Percentiles rank a stretch among this genome's conserved stretches.
These are phyloP conservation scores for Turnix velox DNA, from an alignment of 2,113 vertebrate genomes.

Conservation along the genomic window DNA sequence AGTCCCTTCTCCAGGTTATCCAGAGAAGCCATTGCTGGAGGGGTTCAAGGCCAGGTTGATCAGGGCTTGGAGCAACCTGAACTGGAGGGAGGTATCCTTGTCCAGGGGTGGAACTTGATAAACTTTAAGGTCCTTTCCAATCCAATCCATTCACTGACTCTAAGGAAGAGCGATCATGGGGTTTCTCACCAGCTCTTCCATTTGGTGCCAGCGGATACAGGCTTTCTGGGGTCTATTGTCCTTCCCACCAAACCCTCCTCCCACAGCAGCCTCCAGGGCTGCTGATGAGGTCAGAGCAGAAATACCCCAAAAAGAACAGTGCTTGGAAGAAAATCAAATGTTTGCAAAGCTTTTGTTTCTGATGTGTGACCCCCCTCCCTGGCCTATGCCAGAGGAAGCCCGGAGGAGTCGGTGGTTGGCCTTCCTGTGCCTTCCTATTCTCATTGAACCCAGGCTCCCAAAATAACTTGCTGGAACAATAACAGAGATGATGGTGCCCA, in stretches of 20 bases:
- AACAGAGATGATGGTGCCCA: fast-evolving
- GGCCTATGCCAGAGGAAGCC: fast-evolving
- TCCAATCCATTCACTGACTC: not conserved
- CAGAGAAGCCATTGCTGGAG: not conserved
- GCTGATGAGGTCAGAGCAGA: not conserved
- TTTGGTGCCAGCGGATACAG: not conserved
- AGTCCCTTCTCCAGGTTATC: not conserved
- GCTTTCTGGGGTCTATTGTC: not conserved
- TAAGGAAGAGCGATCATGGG: not conserved
- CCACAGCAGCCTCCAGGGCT: not conserved
- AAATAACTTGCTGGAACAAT: not conserved
- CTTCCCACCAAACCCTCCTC: not conserved
- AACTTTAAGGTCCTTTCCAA: not conserved
- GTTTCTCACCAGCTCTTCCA: not conserved
- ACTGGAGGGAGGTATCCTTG: too few relatives aligned
- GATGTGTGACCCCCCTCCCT: fast-evolving
- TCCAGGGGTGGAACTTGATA: too few relatives aligned
- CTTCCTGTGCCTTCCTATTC: not conserved
- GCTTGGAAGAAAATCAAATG: fast-evolving
- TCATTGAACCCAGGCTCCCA: not conserved
- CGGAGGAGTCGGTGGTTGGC: not conserved
- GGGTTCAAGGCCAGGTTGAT: not conserved
- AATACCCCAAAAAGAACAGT: fast-evolving
- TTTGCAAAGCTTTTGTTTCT: not conserved
- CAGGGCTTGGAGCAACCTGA: too few relatives aligned